phyloP scores from a whole-genome alignment of 2,888 invertebrate species.

The Pediacus dermestoides region DNA sequence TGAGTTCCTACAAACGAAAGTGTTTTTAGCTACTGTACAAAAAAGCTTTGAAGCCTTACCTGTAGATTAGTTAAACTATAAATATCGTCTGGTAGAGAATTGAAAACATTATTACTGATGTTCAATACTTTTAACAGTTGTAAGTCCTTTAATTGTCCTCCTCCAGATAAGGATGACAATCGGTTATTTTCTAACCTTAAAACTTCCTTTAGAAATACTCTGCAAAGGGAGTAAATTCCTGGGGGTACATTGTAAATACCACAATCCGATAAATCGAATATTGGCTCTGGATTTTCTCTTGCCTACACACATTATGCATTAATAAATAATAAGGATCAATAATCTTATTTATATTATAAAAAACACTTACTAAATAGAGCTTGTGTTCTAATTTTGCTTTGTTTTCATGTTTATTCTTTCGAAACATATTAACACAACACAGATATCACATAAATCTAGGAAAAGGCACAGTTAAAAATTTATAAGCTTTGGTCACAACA shows the following conservation, averaged over 20 bases:
- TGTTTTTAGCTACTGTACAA: conserved; percentile 5
- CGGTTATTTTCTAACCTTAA: conserved; percentile 66
- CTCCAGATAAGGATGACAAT: conserved; percentile 64
- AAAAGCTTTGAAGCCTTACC: conserved; percentile 47
- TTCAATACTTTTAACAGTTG: conserved; percentile 63
- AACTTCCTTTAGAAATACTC: conserved; percentile 74
- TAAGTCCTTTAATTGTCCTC: conserved; percentile 70
- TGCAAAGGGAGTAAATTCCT: conserved; percentile 75
- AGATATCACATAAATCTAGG: too few species aligned
- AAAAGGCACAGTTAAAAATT: too few species aligned
- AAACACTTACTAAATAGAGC: conserved; percentile 54
- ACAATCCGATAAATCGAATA: conserved; percentile 78
- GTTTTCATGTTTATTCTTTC: conserved; percentile 49
- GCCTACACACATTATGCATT: conserved; percentile 51
- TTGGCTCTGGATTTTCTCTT: conserved; percentile 74
- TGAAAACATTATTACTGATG: conserved; percentile 64
- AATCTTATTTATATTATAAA: background rate
- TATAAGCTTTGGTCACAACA: too few species aligned
- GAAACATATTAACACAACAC: too few species aligned
- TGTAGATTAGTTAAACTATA: conserved; percentile 63
- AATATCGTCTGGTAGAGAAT: conserved; percentile 62
- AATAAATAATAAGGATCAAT: background rate
- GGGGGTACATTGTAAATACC: conserved; percentile 69
- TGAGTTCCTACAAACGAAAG: conserved; percentile 58
- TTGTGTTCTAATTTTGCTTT: conserved; percentile 60